Evolutionary conservation across 2,113 vertebrate genomes (phyloP), one percentile per base, ranked within the genome.

Genomic region (Channa argus): DNA sequence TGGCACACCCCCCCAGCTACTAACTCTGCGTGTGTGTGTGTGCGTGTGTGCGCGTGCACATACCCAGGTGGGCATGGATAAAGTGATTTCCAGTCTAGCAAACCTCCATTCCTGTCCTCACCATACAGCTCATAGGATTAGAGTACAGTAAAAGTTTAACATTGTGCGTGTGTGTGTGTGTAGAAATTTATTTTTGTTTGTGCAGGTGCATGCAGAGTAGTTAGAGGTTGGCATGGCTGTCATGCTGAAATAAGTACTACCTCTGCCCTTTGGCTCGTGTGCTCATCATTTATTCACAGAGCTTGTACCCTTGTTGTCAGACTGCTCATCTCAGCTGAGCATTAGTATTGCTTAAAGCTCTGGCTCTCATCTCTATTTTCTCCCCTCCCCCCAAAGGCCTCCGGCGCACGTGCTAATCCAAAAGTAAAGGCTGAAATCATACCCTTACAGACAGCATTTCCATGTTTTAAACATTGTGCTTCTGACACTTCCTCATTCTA

Each of bases 251-350:
- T 71, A 81, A 77, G 62, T 59, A 34, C 61, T n/a, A 69, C 73
- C 80, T 66, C 50, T 60, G 51, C 63, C 84, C 81, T 38, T 46
- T 54, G 76, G 78, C 73, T 65, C n/a, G 60, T 55, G 44, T 24
- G 2, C 80, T 89, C 85, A 84, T 89, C 55, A 64, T 88, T 89
- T 85, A 88, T 90, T 84, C 78, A 80, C 58, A 45, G 69, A 63
- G 81, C 79, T 82, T 44, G 66, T 76, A 70, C 56, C 68, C 66
- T 82, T 71, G 73, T 88, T 87, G 84, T 86, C 83, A 78, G 75
- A 61, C 66, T 72, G 73, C 81, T 88, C 83, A 77, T 86, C 82
- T 85, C 78, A 66, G 77, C 79, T 74, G 81, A 86, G 83, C 74
- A 67, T 80, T 79, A 86, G 74, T 74, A 62, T 86, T 77, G 86